These are phyloP conservation scores for Ophioninae sp. DNA, from an alignment of 2,888 invertebrate species.

Conservation along the genomic window DNA sequence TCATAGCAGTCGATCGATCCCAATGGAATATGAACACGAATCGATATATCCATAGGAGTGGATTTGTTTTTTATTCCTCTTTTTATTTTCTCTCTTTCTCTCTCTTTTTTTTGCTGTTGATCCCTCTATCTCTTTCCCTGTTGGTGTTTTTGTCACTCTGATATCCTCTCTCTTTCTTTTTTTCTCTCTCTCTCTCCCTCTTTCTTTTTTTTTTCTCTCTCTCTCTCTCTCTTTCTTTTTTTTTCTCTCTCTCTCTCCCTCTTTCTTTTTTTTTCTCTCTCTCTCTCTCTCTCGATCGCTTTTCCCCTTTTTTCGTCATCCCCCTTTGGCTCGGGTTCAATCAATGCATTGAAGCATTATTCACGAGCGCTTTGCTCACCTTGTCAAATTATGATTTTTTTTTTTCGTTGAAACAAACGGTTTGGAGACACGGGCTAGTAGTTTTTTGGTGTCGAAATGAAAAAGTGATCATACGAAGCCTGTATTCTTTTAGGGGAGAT, in stretches of 20 bases:
- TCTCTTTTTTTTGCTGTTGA: neutral
- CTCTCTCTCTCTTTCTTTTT: neutral
- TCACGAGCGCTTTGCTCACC: neutral
- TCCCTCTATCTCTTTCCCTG: too few relatives aligned
- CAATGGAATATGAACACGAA: neutral
- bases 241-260: too few relatives aligned
- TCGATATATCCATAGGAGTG: neutral
- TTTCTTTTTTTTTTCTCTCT: too few relatives aligned
- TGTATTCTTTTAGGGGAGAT: neutral
- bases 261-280: neutral
- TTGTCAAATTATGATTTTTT: neutral
- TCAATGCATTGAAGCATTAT: neutral
- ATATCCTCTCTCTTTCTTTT: neutral
- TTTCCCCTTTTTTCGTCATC: neutral
- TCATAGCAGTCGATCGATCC: neutral
- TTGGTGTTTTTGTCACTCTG: too few relatives aligned
- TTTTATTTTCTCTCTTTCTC: too few relatives aligned
- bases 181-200: neutral
- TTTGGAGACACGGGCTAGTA: neutral
- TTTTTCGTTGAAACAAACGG: neutral
- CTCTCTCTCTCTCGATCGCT: neutral
- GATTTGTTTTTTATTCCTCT: neutral
- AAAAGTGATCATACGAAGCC: neutral
- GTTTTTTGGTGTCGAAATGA: neutral
- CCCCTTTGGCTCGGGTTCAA: neutral